Percentiles rank a stretch among this genome's conserved stretches.
phyloP scores from a whole-genome alignment of 2,113 vertebrate genomes.

The Chrysochloris asiatica region DNA sequence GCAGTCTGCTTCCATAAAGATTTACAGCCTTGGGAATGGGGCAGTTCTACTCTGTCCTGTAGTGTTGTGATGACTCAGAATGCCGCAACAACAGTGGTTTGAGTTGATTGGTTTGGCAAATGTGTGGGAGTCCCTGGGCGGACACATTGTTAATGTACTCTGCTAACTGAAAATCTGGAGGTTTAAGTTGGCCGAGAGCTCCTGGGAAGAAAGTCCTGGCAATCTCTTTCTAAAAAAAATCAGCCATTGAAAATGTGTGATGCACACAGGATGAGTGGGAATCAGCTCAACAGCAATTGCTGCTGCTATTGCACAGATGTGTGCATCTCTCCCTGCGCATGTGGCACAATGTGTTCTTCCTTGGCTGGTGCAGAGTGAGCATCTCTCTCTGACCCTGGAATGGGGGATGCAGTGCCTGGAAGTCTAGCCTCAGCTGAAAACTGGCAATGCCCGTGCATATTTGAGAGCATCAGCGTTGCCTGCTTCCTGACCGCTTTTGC shows the following conservation, averaged over 20 bases:
- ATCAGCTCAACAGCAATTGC: neutral
- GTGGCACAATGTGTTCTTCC: neutral
- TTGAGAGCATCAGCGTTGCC: neutral
- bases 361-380: neutral
- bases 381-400: neutral
- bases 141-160: neutral
- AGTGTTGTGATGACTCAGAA: neutral
- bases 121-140: neutral
- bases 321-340: fast-evolving
- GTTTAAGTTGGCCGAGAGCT: neutral
- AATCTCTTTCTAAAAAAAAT: neutral
- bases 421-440: neutral
- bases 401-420: neutral
- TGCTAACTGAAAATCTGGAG: neutral
- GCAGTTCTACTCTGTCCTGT: neutral
- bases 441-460: neutral
- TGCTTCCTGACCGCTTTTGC: neutral
- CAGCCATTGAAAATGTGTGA: neutral
- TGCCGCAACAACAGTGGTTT: neutral
- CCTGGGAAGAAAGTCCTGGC: neutral
- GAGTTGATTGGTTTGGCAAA: neutral
- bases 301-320: neutral
- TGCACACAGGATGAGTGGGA: neutral
- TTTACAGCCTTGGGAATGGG: neutral
- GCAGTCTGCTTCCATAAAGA: neutral